phyloP scores from a whole-genome alignment of 2,113 vertebrate genomes.

The Galbula dea region DNA sequence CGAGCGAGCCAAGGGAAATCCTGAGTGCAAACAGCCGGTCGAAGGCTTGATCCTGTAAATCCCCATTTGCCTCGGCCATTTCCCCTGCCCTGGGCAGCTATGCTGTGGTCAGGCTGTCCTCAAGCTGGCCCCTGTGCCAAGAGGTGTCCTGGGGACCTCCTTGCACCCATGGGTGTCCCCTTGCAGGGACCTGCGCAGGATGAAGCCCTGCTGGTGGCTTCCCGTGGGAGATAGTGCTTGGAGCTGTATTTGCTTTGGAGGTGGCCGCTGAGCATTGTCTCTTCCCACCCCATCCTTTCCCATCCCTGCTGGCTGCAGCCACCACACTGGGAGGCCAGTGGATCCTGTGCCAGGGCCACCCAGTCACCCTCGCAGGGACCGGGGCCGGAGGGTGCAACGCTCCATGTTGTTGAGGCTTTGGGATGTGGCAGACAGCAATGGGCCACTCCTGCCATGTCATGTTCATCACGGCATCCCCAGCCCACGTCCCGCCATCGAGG shows the following conservation, averaged over 20 bases:
- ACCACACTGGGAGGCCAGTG: accelerated
- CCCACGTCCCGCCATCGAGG: accelerated
- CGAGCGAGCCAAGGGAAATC: constrained; percentile 58
- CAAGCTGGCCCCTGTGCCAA: not conserved
- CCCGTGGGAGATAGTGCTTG: not conserved
- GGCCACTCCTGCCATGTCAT: accelerated
- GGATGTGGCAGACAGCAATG: accelerated
- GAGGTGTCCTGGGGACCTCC: not conserved
- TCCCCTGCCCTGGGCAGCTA: not conserved
- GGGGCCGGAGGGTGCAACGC: not conserved
- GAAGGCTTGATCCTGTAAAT: constrained; percentile 6
- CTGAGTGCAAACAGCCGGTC: constrained; percentile 20
- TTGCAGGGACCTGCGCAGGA: not conserved
- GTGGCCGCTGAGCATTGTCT: not conserved
- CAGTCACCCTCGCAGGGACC: accelerated
- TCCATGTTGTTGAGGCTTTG: accelerated
- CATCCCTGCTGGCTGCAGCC: not conserved
- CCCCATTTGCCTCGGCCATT: not conserved
- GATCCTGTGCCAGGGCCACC: accelerated
- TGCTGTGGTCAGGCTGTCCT: not conserved
- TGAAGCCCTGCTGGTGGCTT: not conserved
- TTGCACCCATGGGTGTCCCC: not conserved
- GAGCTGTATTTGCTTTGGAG: not conserved
- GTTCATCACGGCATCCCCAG: not conserved
- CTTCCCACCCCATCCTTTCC: not conserved